These are phyloP conservation scores for Theodoxus fluviatilis DNA, from an alignment of 2,888 invertebrate species.

Conservation along the genomic window DNA sequence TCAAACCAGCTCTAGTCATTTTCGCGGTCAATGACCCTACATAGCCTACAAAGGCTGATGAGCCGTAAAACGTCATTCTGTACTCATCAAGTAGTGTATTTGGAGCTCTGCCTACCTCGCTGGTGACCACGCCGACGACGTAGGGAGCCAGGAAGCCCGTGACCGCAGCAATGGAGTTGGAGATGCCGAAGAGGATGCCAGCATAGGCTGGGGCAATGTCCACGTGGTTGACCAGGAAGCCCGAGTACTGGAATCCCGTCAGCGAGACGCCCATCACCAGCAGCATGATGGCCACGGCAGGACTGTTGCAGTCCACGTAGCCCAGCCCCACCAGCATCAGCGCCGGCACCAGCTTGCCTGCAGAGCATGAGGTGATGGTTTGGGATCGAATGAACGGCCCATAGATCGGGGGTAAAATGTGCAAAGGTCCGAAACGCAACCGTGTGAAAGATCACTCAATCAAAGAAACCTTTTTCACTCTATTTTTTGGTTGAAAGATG, in stretches of 20 bases:
- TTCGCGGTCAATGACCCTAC: background rate
- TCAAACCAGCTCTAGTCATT: background rate
- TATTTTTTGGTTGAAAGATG: too few relatives aligned
- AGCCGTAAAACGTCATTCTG: too few relatives aligned
- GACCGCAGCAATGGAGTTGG: constrained; percentile 62
- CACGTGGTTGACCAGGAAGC: constrained; percentile 64
- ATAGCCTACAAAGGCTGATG: background rate
- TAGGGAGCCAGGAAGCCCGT: constrained; percentile 63
- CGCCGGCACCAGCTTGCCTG: constrained; percentile 59
- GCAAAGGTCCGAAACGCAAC: too few relatives aligned
- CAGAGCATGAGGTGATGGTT: too few relatives aligned
- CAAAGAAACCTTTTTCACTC: too few relatives aligned
- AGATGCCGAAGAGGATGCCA: constrained; percentile 62
- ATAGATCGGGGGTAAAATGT: too few relatives aligned
- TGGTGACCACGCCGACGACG: constrained; percentile 58
- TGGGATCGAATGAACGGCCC: too few relatives aligned
- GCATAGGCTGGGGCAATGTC: constrained; percentile 64
- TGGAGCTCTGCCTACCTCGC: constrained; percentile 35
- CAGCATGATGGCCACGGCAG: constrained; percentile 52
- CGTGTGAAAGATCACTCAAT: too few relatives aligned
- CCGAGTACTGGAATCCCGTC: constrained; percentile 59
- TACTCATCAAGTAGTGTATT: too few relatives aligned
- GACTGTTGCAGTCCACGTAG: constrained; percentile 58
- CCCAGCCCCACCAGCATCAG: constrained; percentile 56
- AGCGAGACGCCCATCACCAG: constrained; percentile 56